Evolutionary conservation across 2,797 vertebrate species (phyloP).

Genomic region (Neosilurus hyrtlii): DNA sequence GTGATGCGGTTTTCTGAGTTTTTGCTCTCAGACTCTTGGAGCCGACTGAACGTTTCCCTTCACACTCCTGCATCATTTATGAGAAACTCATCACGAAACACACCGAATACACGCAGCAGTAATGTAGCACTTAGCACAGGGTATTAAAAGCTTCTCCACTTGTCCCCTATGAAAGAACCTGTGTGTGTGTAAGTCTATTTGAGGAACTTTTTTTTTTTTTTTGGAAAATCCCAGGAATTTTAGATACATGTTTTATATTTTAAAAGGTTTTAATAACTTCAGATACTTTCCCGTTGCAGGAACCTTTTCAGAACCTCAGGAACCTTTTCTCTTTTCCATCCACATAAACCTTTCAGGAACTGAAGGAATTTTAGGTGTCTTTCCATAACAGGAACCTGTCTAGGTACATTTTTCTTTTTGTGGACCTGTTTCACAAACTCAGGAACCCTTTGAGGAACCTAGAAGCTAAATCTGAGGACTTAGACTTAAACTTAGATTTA

Average conservation of each 20-base stretch:
- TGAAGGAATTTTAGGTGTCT: background rate
- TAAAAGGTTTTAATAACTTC: no score
- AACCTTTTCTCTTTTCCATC: background rate
- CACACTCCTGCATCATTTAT: slow-evolving; percentile 20
- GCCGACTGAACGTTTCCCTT: slow-evolving; percentile 5
- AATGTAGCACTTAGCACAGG: slow-evolving; percentile 29
- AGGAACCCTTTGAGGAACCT: background rate
- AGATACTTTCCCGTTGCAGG: background rate
- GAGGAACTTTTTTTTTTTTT: background rate
- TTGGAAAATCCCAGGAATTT: no score
- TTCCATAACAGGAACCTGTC: background rate
- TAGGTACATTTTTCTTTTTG: background rate
- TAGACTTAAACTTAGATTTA: no score
- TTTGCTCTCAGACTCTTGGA: background rate
- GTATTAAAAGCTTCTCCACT: slow-evolving; percentile 16
- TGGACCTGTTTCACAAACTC: background rate
- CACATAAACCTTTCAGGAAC: background rate
- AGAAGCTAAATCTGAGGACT: background rate
- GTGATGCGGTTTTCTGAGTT: slow-evolving; percentile 1
- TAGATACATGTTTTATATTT: no score
- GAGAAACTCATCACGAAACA: slow-evolving; percentile 25
- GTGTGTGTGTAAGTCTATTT: slow-evolving; percentile 11
- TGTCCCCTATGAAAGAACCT: background rate
- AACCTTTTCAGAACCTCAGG: background rate
- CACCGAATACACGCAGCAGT: slow-evolving; percentile 5